These are phyloP conservation scores for Euborellia annulipes DNA, from an alignment of 1,140 invertebrate species.

Conservation along the genomic window DNA sequence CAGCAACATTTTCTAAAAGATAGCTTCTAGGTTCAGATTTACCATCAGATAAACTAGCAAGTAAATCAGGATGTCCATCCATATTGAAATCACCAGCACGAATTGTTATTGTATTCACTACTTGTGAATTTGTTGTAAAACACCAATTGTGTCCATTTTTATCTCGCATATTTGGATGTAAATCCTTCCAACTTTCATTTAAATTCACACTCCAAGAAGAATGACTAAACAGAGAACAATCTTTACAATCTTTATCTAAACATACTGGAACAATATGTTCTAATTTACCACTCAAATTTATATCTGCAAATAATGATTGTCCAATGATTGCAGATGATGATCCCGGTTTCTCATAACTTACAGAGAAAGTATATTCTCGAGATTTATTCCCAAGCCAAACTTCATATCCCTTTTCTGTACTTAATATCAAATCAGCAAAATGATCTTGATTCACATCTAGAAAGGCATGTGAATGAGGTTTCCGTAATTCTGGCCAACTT, in stretches of 20 bases:
- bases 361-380: constrained; percentile 38
- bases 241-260: constrained; percentile 30
- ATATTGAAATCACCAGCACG: constrained; percentile 85
- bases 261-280: constrained; percentile 75
- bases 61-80: constrained; percentile 88
- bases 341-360: background rate
- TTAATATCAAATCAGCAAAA: constrained; percentile 67
- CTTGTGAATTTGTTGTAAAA: constrained; percentile 30
- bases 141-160: constrained; percentile 33
- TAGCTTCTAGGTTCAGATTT: constrained; percentile 42
- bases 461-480: constrained; percentile 79
- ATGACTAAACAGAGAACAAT: constrained; percentile 24
- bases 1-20: constrained; percentile 56
- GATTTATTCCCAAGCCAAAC: constrained; percentile 46
- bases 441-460: constrained; percentile 75
- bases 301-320: constrained; percentile 72
- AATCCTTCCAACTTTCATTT: constrained; percentile 44
- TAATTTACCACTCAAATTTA: constrained; percentile 64
- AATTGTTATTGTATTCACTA: constrained; percentile 55
- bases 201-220: constrained; percentile 10
- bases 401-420: constrained; percentile 54
- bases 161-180: constrained; percentile 24
- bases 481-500: constrained; percentile 26
- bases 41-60: constrained; percentile 31
- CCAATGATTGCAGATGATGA: constrained; percentile 35